A percentile compares a stretch with the other conserved stretches of the same genome.
phyloP scores from a whole-genome alignment of 2,113 vertebrate genomes.

The Falco punctatus region DNA sequence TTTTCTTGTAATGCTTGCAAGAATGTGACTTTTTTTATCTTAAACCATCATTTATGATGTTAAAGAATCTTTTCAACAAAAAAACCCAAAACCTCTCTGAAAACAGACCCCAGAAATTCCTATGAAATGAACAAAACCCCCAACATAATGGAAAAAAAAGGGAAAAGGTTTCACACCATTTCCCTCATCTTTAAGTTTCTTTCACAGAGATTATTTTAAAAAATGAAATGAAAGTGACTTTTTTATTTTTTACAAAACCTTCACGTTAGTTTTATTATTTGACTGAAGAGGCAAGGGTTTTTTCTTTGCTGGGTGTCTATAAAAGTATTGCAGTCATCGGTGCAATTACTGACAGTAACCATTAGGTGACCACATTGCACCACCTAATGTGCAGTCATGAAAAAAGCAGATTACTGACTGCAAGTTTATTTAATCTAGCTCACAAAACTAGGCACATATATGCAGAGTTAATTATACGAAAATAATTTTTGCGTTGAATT shows the following conservation, averaged over 20 bases:
- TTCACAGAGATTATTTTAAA: neutral
- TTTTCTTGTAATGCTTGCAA: neutral
- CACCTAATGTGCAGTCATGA: neutral
- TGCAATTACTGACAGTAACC: conserved; percentile 65
- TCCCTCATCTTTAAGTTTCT: neutral
- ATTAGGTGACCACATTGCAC: conserved; percentile 79
- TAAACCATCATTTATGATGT: neutral
- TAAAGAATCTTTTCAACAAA: neutral
- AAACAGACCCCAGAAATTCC: neutral
- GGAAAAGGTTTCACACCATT: neutral
- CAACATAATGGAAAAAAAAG: neutral
- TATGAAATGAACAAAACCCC: neutral
- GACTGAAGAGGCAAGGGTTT: neutral
- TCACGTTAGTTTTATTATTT: neutral
- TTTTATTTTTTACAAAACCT: neutral
- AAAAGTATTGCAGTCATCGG: neutral
- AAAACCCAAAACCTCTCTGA: neutral
- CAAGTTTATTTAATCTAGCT: neutral
- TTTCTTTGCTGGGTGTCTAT: neutral
- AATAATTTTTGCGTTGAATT: neutral
- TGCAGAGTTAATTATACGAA: neutral
- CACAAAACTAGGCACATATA: neutral
- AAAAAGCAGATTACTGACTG: neutral
- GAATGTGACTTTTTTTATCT: neutral
- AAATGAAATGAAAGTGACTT: accelerated